These are phyloP conservation scores for Lacanobia oleracea DNA, from an alignment of 2,888 invertebrate species.

Conservation along the genomic window DNA sequence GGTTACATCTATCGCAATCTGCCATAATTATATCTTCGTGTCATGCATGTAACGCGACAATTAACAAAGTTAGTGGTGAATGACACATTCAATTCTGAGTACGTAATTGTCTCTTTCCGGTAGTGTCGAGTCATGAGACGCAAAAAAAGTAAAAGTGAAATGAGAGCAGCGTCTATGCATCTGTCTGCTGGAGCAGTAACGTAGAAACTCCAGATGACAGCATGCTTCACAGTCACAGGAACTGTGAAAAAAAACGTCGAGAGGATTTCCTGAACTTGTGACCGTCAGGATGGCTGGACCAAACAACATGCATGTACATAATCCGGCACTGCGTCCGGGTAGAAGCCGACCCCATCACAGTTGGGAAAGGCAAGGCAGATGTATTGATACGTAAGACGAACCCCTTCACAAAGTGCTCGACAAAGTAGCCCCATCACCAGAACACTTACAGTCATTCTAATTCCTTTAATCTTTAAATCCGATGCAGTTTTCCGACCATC, in stretches of 20 bases:
- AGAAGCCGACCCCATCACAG: too few species aligned
- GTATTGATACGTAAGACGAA: too few species aligned
- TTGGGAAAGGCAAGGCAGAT: too few species aligned
- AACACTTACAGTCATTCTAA: conserved; percentile 14
- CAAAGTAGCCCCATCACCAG: not conserved
- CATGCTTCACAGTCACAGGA: too few species aligned
- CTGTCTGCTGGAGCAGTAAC: not conserved
- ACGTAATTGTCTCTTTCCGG: conserved; percentile 9
- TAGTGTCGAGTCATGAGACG: not conserved
- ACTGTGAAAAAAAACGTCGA: too few species aligned
- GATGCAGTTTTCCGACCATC: conserved; percentile 21
- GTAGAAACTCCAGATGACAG: not conserved
- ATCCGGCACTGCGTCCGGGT: too few species aligned
- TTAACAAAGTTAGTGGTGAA: not conserved
- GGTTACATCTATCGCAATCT: too few species aligned
- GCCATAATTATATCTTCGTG: not conserved
- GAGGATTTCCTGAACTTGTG: too few species aligned
- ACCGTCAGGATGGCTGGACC: too few species aligned
- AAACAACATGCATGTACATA: too few species aligned
- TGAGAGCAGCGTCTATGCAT: not conserved
- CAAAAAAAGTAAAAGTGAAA: conserved; percentile 5
- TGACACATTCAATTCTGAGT: not conserved
- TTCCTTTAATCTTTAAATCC: conserved; percentile 20
- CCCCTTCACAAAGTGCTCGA: conserved; percentile 1
- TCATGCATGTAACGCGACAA: not conserved